Percentiles rank a stretch among this genome's conserved stretches.
Conservation (phyloP, 2,888 invertebrate species). For the Augiades crinisus region DNA sequence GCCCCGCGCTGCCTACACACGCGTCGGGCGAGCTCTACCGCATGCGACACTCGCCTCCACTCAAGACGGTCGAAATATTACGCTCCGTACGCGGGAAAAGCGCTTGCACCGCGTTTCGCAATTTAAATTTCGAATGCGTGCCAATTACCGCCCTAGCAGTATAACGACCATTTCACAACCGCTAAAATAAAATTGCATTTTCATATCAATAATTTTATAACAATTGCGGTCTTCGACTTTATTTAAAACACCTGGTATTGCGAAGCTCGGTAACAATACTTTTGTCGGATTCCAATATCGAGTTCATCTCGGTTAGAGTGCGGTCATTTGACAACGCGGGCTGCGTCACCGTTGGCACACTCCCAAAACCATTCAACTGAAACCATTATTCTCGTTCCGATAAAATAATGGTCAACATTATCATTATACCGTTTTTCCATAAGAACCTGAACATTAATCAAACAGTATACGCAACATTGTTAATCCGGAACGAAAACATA, state of each 20-base stretch:
- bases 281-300: background rate
- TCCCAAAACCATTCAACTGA: constrained; percentile 51
- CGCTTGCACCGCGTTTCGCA: background rate
- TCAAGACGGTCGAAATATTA: constrained; percentile 34
- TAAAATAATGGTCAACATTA: constrained; percentile 32
- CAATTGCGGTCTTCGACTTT: background rate
- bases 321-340: constrained; percentile 27
- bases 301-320: constrained; percentile 7
- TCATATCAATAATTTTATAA: no score
- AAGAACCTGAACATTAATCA: constrained; percentile 27
- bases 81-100: constrained; percentile 31
- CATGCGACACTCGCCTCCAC: constrained; percentile 73
- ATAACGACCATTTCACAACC: no score
- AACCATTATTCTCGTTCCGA: constrained; percentile 40
- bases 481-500: constrained; percentile 21
- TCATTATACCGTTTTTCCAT: constrained; percentile 16
- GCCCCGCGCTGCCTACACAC: constrained; percentile 43
- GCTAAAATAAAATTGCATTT: no score
- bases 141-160: background rate
- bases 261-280: background rate
- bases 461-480: constrained; percentile 20
- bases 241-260: background rate
- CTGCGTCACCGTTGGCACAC: constrained; percentile 47
- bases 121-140: background rate
- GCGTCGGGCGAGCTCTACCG: constrained; percentile 63